Percentiles rank a stretch among this genome's conserved stretches.
phyloP scores from a whole-genome alignment of 2,113 vertebrate species.

The Gymnorhina tibicen region DNA sequence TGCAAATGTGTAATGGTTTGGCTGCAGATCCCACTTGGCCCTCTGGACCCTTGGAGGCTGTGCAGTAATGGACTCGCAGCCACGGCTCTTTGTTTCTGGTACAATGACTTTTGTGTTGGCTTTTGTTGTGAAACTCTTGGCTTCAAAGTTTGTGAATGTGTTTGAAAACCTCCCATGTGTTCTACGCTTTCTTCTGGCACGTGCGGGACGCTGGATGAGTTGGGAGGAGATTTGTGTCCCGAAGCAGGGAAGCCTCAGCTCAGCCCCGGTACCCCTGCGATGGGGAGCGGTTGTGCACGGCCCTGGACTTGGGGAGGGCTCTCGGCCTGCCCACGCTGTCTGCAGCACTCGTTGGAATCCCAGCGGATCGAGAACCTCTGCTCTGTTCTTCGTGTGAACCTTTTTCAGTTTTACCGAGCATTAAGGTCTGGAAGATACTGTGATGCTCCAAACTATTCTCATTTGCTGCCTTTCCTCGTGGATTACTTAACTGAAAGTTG shows the following conservation, averaged over 20 bases:
- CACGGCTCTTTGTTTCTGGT: neutral
- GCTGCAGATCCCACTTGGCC: neutral
- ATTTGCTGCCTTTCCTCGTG: neutral
- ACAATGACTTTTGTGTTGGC: conserved; percentile 7
- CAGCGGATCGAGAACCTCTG: fast-evolving
- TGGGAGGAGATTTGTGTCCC: neutral
- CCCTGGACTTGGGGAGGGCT: neutral
- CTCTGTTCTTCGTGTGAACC: neutral
- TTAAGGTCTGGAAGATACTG: neutral
- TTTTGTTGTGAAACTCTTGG: conserved; percentile 5
- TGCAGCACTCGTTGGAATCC: neutral
- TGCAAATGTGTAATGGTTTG: neutral
- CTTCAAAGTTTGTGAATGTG: neutral
- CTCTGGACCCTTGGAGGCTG: neutral
- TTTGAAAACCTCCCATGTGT: neutral
- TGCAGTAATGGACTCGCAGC: neutral
- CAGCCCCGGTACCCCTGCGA: fast-evolving
- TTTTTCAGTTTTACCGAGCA: neutral
- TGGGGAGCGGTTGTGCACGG: fast-evolving
- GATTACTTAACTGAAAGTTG: neutral
- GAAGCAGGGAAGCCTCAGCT: neutral
- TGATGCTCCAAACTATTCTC: neutral
- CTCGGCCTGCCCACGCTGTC: fast-evolving
- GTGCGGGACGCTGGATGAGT: fast-evolving
- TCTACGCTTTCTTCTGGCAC: neutral